A percentile compares a stretch with the other conserved stretches of the same genome.
Evolutionary conservation across 2,888 invertebrate species (phyloP).

Genomic region (Cryptocephalus primarius): DNA sequence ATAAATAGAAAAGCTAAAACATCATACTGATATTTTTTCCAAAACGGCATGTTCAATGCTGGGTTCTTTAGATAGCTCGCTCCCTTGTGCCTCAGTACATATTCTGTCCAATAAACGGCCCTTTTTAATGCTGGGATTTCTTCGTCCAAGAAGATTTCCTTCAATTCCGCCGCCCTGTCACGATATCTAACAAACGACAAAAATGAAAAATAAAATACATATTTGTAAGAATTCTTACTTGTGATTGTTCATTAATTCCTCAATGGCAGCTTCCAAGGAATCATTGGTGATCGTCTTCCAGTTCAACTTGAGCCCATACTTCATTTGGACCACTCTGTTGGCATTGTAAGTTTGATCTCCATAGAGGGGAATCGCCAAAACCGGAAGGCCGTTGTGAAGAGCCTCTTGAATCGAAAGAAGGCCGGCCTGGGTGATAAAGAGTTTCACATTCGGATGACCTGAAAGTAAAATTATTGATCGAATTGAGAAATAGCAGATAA

Average conservation of each 20-base stretch:
- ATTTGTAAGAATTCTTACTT: constrained; percentile 10
- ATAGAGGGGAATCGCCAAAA: constrained; percentile 17
- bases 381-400: constrained; percentile 11
- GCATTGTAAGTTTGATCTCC: constrained; percentile 18
- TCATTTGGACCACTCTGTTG: constrained; percentile 12
- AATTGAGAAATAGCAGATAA: background rate
- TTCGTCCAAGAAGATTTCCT: constrained; percentile 15
- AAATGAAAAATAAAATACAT: background rate
- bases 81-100: constrained; percentile 19
- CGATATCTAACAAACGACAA: constrained; percentile 12
- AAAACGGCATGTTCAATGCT: constrained; percentile 14
- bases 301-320: constrained; percentile 12
- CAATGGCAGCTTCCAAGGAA: constrained; percentile 9
- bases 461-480: constrained; percentile 1
- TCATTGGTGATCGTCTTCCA: constrained; percentile 10
- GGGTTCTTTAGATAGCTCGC: constrained; percentile 16
- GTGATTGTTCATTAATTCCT: constrained; percentile 13
- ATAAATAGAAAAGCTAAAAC: constrained; percentile 7
- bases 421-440: constrained; percentile 29
- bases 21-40: constrained; percentile 17
- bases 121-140: constrained; percentile 14
- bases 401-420: constrained; percentile 19
- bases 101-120: constrained; percentile 21
- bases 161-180: constrained; percentile 11
- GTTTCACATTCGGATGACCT: constrained; percentile 37